A percentile compares a stretch with the other conserved stretches of the same genome.
Evolutionary conservation across 2,797 vertebrate genomes (phyloP).

Genomic region (Falco berigora): DNA sequence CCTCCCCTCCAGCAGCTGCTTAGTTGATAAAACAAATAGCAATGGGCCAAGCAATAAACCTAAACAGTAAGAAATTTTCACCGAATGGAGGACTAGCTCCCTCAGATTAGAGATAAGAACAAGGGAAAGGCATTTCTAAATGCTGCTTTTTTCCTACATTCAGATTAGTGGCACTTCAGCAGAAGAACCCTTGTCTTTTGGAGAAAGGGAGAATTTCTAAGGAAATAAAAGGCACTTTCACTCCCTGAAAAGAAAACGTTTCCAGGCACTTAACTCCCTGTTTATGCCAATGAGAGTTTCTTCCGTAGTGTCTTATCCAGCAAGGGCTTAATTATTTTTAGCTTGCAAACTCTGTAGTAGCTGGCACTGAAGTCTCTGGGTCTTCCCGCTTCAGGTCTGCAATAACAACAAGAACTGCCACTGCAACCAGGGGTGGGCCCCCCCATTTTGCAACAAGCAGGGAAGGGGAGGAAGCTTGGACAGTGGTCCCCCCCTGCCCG

Average conservation of each 20-base stretch:
- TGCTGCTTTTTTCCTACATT: neutral
- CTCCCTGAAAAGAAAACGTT: neutral
- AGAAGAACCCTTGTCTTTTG: neutral
- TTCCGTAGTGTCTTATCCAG: neutral
- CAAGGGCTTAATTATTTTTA: neutral
- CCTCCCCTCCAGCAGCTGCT: neutral
- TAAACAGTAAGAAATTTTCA: neutral
- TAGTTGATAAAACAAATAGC: neutral
- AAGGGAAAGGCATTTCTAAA: neutral
- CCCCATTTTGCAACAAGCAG: constrained; percentile 80
- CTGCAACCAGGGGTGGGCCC: constrained; percentile 87
- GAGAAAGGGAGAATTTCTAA: neutral
- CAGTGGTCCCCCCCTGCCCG: constrained; percentile 81
- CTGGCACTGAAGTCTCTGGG: neutral
- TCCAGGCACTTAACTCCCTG: neutral
- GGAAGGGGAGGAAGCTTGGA: constrained; percentile 90
- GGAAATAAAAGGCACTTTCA: neutral
- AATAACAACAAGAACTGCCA: constrained; percentile 91
- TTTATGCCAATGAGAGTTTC: neutral
- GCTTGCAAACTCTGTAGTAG: neutral
- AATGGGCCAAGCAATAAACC: neutral
- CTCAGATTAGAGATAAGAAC: neutral
- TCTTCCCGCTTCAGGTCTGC: constrained; percentile 66
- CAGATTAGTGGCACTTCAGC: neutral
- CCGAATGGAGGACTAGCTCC: neutral